phyloP scores from a whole-genome alignment of 2,113 vertebrate genomes.

The Eclectus roratus region DNA sequence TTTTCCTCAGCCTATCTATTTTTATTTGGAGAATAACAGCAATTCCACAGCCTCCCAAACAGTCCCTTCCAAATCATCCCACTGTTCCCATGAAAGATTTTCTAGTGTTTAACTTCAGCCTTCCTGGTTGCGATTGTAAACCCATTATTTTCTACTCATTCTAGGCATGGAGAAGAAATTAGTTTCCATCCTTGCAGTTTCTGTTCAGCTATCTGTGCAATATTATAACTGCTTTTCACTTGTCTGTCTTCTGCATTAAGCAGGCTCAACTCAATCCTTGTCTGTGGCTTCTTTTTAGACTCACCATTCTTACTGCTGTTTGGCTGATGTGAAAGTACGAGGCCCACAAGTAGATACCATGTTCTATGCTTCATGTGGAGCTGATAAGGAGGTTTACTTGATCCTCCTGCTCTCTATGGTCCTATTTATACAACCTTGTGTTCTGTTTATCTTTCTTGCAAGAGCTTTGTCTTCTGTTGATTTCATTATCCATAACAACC shows the following conservation, averaged over 20 bases:
- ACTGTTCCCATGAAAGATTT: background rate
- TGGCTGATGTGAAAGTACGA: background rate
- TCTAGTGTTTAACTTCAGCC: background rate
- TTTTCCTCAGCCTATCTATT: background rate
- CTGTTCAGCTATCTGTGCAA: background rate
- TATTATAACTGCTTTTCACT: background rate
- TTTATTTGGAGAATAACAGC: background rate
- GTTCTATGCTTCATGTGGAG: background rate
- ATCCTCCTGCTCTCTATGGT: background rate
- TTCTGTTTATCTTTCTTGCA: background rate
- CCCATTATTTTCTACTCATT: background rate
- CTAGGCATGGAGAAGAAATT: background rate
- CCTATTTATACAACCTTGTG: background rate
- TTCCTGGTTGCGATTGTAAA: background rate
- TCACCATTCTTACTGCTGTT: background rate
- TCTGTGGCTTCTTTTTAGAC: background rate
- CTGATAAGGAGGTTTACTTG: background rate
- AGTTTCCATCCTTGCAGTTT: background rate
- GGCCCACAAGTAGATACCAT: background rate
- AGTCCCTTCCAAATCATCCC: background rate
- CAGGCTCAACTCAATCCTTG: background rate
- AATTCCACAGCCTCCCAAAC: background rate
- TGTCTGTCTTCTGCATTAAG: background rate
- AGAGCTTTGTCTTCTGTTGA: background rate
- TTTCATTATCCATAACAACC: background rate